A percentile compares a stretch with the other conserved stretches of the same genome.
These are phyloP conservation scores for Siniperca scherzeri DNA, from an alignment of 2,797 vertebrate genomes.

Conservation along the genomic window DNA sequence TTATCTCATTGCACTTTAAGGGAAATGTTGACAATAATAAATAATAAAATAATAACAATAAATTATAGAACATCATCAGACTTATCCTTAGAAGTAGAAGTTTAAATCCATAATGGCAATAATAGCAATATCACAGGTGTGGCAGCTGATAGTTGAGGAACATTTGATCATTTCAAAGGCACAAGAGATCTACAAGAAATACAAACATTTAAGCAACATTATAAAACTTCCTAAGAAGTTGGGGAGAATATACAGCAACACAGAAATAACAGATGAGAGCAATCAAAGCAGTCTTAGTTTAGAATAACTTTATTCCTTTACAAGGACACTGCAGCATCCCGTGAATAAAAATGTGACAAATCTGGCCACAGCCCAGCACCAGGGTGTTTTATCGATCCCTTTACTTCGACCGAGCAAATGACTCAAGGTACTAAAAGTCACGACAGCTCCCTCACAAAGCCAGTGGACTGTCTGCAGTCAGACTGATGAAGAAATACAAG, in stretches of 20 bases:
- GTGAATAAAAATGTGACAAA: slow-evolving; percentile 35
- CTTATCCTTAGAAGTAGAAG: neutral
- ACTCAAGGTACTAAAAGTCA: slow-evolving; percentile 41
- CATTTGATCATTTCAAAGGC: neutral
- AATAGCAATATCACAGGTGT: neutral
- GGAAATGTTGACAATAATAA: neutral
- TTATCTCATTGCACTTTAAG: no score
- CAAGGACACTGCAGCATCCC: slow-evolving; percentile 37
- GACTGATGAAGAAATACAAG: slow-evolving; percentile 44
- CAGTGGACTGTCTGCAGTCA: slow-evolving; percentile 25
- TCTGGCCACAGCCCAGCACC: slow-evolving; percentile 30
- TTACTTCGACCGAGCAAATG: slow-evolving; percentile 37
- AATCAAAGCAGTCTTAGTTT: neutral
- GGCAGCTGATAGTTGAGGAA: neutral
- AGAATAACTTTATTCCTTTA: neutral
- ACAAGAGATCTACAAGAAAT: neutral
- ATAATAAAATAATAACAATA: no score
- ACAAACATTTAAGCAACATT: neutral
- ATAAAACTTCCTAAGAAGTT: neutral
- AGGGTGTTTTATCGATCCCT: slow-evolving; percentile 43
- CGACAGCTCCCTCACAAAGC: slow-evolving; percentile 38
- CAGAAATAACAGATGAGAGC: neutral
- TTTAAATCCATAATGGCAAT: neutral
- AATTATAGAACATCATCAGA: neutral
- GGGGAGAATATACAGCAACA: neutral